phyloP scores from a whole-genome alignment of 2,888 invertebrate genomes.

The Ichneumon xanthorius region DNA sequence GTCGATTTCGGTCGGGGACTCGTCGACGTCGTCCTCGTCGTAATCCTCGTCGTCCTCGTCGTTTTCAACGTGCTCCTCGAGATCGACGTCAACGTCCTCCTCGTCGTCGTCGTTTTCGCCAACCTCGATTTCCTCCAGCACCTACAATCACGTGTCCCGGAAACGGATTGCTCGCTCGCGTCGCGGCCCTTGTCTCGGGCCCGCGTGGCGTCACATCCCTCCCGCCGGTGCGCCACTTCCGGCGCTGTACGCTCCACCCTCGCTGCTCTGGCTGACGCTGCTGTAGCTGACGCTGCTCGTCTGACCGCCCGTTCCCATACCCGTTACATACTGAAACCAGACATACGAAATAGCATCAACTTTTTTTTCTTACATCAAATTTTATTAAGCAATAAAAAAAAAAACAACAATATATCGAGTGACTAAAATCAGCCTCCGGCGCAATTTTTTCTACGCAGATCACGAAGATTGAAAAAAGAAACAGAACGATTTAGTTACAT shows the following conservation, averaged over 20 bases:
- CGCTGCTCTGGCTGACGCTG: conserved; percentile 82
- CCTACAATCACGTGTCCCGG: conserved; percentile 82
- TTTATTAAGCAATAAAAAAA: neutral
- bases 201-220: conserved; percentile 82
- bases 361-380: neutral
- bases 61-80: conserved; percentile 17
- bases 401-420: neutral
- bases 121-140: conserved; percentile 52
- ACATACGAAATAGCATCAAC: conserved; percentile 4
- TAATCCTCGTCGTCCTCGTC: conserved; percentile 28
- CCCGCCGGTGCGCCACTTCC: conserved; percentile 72
- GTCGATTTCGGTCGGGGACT: conserved; percentile 39
- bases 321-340: conserved; percentile 80
- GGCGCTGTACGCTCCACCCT: conserved; percentile 76
- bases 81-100: conserved; percentile 29
- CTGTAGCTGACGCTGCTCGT: conserved; percentile 83
- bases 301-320: conserved; percentile 79
- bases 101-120: conserved; percentile 13
- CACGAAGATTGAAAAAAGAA: no score
- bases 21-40: conserved; percentile 36
- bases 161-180: conserved; percentile 82
- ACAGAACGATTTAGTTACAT: neutral
- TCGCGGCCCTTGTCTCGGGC: conserved; percentile 81
- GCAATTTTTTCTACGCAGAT: neutral
- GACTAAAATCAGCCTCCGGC: neutral